Base-by-base conservation (phyloP, 2,888 invertebrate species). In the Calliopum simillimum region DNA sequence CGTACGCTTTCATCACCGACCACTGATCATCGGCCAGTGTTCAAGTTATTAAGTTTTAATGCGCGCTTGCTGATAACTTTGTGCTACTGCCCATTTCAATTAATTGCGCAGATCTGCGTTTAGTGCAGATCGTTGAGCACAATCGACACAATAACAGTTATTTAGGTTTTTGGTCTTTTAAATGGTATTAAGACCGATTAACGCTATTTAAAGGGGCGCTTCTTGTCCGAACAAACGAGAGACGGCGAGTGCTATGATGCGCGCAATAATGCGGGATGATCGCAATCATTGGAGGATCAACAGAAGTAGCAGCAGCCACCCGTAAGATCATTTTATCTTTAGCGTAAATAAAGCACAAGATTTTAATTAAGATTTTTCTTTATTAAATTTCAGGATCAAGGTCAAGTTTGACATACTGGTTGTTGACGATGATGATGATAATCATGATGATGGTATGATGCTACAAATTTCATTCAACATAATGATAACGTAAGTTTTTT, bases 341-440 rank as follows among this genome's bases (percentile, higher is more conserved):
- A n/a, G 70, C 53, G 64, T 49, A 59, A 68, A 49, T 68, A 43
- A 64, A 70, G 71, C 71, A 70, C 64, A 70, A 49, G 71, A 72
- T 62, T 68, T 77, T 64, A 75, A 75, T 79, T 71, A 75, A 77
- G 72, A 73, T 41, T 49, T 46, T 59, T 33, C 33, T 8, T 33
- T n/a, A n/a, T n/a, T n/a, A n/a, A n/a, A 6, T 33, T 21, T 75
- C 59, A 25, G 74, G 76, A 79, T 80, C 71, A 76, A 74, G 73
- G 71, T 70, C 70, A 72, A 13, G 65, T 69, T 49, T 46, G 44
- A 41, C 61, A 44, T 44, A 61, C 44, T 46, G 61, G 44, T 14
- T 44, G n/a, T 16, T 5, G 3, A 16, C 6, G 5, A 33, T 41
- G 43, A 16, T 41, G 41, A 59, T 41, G 41, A 41, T 41, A 41